Evolutionary conservation across 2,888 invertebrate genomes (phyloP).

Genomic region (Thelaira solivaga): DNA sequence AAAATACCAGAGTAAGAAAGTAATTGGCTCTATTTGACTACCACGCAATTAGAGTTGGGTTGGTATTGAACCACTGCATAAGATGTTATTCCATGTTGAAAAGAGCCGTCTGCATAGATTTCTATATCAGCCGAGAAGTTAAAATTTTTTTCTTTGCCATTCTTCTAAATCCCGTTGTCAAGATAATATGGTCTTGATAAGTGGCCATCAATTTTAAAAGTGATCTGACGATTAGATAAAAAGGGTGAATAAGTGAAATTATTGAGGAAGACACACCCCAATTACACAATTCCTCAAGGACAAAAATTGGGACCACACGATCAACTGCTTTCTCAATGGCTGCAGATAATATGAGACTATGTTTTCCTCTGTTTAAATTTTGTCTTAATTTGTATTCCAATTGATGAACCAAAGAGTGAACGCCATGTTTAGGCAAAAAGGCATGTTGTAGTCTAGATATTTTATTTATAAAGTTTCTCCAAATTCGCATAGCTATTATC

Average conservation of each 20-base stretch:
- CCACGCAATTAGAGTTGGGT: too few species aligned
- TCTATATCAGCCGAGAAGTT: too few species aligned
- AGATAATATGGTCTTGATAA: neutral
- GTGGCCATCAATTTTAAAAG: neutral
- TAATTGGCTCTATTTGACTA: too few species aligned
- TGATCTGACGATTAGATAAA: neutral
- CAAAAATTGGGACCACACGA: neutral
- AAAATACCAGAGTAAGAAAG: too few species aligned
- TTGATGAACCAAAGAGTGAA: neutral
- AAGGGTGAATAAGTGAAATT: neutral
- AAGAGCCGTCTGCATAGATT: too few species aligned
- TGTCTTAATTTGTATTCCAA: neutral
- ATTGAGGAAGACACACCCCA: neutral
- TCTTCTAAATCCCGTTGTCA: too few species aligned
- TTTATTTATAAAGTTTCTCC: neutral
- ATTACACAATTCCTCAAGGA: neutral
- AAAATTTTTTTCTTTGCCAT: too few species aligned
- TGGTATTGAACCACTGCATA: too few species aligned
- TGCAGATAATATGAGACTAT: neutral
- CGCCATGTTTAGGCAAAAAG: neutral
- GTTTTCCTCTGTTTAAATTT: neutral
- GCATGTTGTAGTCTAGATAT: neutral
- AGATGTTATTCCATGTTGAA: too few species aligned
- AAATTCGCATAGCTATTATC: neutral
- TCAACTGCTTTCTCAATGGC: slow-evolving; percentile 6